Evolutionary conservation across 1,140 invertebrate species (phyloP).

Genomic region (Scaptomyza pallida): DNA sequence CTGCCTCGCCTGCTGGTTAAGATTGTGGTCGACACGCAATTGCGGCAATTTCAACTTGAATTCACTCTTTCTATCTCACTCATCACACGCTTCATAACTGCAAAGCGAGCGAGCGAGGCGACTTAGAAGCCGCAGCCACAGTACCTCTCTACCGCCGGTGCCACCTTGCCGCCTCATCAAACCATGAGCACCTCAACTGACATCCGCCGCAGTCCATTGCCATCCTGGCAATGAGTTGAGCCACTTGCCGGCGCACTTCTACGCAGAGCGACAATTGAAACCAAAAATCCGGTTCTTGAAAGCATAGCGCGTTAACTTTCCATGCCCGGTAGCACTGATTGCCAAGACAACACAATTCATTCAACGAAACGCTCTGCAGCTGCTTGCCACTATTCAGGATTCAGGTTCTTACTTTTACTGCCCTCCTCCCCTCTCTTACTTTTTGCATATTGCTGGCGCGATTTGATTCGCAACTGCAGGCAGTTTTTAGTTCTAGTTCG

Average conservation of each 20-base stretch:
- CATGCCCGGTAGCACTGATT: constrained; percentile 78
- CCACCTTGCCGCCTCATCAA: constrained; percentile 4
- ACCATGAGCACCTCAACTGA: constrained; percentile 21
- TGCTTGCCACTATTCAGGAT: constrained; percentile 28
- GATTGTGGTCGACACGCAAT: constrained; percentile 80
- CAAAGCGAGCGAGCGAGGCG: too few species aligned
- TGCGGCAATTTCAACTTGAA: constrained; percentile 77
- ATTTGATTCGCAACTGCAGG: constrained; percentile 47
- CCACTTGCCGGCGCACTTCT: constrained; percentile 41
- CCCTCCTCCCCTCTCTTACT: neutral
- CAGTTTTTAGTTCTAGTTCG: constrained; percentile 59
- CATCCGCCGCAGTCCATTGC: constrained; percentile 70
- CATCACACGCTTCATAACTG: constrained; percentile 26
- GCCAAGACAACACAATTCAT: constrained; percentile 72
- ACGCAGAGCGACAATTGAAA: constrained; percentile 56
- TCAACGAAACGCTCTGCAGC: constrained; percentile 55
- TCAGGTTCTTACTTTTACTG: constrained; percentile 9
- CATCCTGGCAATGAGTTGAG: constrained; percentile 64
- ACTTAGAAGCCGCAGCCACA: constrained; percentile 45
- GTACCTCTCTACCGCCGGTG: constrained; percentile 1
- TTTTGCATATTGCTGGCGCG: constrained; percentile 61
- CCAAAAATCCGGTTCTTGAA: constrained; percentile 72
- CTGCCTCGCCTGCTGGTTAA: constrained; percentile 54
- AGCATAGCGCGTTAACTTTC: constrained; percentile 62
- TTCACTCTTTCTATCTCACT: constrained; percentile 36